Evolutionary conservation across 35 echinoderm and acorn worm species (phyloP).

Genomic region (Lytechinus pictus): DNA sequence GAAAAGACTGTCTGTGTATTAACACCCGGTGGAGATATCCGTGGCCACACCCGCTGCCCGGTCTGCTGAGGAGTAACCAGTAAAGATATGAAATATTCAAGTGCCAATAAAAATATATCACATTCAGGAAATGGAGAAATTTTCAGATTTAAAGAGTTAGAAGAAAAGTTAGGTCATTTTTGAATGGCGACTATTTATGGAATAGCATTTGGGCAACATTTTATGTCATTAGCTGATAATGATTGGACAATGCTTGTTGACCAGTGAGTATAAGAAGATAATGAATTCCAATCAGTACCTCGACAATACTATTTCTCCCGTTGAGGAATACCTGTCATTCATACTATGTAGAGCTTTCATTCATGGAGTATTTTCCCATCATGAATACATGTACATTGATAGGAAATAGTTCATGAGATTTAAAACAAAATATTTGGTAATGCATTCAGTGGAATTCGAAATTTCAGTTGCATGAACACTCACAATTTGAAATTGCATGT

Average conservation of each 20-base stretch:
- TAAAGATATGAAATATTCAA: conserved; percentile 52
- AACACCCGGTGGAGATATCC: background rate
- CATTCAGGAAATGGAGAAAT: conserved; percentile 49
- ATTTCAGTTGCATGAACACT: background rate
- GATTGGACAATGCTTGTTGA: background rate
- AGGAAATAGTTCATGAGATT: background rate
- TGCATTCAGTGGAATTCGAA: background rate
- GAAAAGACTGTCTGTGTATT: background rate
- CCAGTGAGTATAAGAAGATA: background rate
- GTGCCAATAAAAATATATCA: conserved; percentile 56
- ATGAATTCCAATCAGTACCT: conserved; percentile 51
- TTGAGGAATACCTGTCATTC: conserved; percentile 5
- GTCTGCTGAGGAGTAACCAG: conserved; percentile 24
- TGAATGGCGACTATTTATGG: conserved; percentile 43
- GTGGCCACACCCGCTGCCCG: background rate
- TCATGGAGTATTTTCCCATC: background rate
- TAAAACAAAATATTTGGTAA: background rate
- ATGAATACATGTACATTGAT: background rate
- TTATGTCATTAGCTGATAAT: background rate
- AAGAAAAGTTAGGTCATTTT: conserved; percentile 20
- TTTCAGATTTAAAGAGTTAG: background rate
- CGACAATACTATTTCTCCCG: conserved; percentile 29
- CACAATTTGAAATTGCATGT: conserved; percentile 15
- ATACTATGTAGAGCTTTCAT: conserved; percentile 44
- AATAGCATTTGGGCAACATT: background rate